A percentile compares a stretch with the other conserved stretches of the same genome.
These are phyloP conservation scores for Trachymyrmex cornetzi DNA, from an alignment of 1,140 invertebrate species.

Conservation along the genomic window DNA sequence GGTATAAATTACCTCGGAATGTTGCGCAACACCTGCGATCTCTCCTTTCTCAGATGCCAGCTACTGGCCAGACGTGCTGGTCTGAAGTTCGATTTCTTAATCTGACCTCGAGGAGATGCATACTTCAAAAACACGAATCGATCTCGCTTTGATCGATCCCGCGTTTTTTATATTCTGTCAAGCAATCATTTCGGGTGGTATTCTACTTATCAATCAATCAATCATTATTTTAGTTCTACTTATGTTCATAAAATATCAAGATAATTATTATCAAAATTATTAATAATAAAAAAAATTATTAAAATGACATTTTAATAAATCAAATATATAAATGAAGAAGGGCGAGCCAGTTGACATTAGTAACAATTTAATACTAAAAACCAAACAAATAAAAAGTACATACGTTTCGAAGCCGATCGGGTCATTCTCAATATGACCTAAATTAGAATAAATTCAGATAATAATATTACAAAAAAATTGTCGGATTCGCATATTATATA, in stretches of 20 bases:
- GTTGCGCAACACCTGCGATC: conserved; percentile 81
- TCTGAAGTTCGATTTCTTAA: conserved; percentile 70
- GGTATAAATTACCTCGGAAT: conserved; percentile 71
- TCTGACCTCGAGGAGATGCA: conserved; percentile 57
- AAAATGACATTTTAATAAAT: not conserved
- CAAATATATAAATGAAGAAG: not conserved
- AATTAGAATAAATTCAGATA: too few relatives aligned
- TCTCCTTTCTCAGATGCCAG: conserved; percentile 78
- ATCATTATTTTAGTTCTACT: not conserved
- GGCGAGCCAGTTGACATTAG: too few relatives aligned
- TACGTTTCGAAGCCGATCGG: too few relatives aligned
- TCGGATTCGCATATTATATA: too few relatives aligned
- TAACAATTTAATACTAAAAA: too few relatives aligned
- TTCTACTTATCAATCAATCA: not conserved
- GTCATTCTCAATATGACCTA: too few relatives aligned
- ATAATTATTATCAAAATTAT: not conserved
- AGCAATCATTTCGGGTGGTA: not conserved
- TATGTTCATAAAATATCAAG: not conserved
- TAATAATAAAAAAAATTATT: not conserved
- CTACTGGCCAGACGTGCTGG: conserved; percentile 5
- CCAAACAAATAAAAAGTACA: too few relatives aligned
- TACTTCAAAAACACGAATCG: not conserved
- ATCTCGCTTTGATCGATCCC: not conserved
- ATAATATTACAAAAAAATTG: too few relatives aligned
- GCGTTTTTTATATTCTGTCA: not conserved